These are phyloP conservation scores for Columba janthina DNA, from an alignment of 2,113 vertebrate genomes.

Conservation along the genomic window DNA sequence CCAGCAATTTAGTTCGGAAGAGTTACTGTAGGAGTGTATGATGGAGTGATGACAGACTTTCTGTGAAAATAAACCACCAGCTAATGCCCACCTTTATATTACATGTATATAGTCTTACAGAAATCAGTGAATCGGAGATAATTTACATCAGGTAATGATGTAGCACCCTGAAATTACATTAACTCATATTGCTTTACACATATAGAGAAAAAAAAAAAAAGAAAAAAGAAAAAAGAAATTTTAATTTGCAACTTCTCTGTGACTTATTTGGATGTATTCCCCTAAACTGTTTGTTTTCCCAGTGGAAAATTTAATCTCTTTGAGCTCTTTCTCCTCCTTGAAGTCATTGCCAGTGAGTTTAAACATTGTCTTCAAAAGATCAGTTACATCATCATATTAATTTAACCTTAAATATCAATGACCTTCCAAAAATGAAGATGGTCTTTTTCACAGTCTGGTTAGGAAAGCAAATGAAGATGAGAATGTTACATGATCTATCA, in stretches of 20 bases:
- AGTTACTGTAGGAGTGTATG: not conserved
- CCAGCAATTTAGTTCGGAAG: not conserved
- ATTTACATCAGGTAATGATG: not conserved
- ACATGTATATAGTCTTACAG: not conserved
- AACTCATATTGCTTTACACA: not conserved
- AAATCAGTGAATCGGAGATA: not conserved
- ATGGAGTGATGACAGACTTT: not conserved
- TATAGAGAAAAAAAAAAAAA: not conserved
- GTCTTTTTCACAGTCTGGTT: not conserved
- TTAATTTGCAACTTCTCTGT: not conserved
- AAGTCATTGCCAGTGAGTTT: not conserved
- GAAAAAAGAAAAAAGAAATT: not conserved
- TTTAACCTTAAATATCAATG: not conserved
- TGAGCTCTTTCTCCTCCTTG: not conserved
- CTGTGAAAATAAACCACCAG: not conserved
- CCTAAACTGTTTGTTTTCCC: not conserved
- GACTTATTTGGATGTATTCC: not conserved
- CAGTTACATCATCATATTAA: not conserved
- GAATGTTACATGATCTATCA: not conserved
- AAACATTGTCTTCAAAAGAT: not conserved
- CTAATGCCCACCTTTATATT: not conserved
- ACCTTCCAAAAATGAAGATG: not conserved
- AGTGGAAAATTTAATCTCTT: not conserved
- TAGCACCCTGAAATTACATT: not conserved
- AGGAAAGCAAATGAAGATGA: not conserved